Evolutionary conservation across 2,888 invertebrate species (phyloP).

Genomic region (Sialis lutaria): DNA sequence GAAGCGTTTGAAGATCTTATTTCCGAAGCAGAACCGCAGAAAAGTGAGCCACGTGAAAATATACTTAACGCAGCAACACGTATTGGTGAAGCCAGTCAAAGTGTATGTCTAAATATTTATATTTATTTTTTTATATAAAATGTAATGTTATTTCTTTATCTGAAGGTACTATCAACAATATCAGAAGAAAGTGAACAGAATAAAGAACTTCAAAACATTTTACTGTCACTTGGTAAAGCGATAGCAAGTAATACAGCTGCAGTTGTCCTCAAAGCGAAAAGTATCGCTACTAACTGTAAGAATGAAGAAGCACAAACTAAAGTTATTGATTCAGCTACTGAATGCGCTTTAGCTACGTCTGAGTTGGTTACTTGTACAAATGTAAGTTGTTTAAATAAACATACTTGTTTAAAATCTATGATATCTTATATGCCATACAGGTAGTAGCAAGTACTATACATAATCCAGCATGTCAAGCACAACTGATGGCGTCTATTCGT

Average conservation of each 20-base stretch:
- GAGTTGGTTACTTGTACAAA: slow-evolving; percentile 96
- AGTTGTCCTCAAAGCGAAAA: slow-evolving; percentile 88
- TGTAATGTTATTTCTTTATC: slow-evolving; percentile 23
- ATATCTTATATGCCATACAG: slow-evolving; percentile 15
- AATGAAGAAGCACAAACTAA: slow-evolving; percentile 67
- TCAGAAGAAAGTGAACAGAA: slow-evolving; percentile 78
- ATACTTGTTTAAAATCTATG: too few species aligned
- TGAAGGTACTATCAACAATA: slow-evolving; percentile 75
- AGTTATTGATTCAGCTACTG: slow-evolving; percentile 91
- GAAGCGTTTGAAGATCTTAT: slow-evolving; percentile 88
- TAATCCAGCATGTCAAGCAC: slow-evolving; percentile 72
- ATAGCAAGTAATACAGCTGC: slow-evolving; percentile 97
- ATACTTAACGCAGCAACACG: slow-evolving; percentile 87
- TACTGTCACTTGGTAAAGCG: slow-evolving; percentile 85
- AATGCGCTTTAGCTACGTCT: slow-evolving; percentile 93
- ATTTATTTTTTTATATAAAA: too few species aligned
- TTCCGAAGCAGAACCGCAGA: slow-evolving; percentile 88
- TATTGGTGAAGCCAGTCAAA: slow-evolving; percentile 92
- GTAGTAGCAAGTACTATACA: slow-evolving; percentile 73
- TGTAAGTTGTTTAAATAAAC: slow-evolving; percentile 25
- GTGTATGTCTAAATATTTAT: too few species aligned
- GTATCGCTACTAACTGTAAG: slow-evolving; percentile 78
- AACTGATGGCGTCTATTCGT: slow-evolving; percentile 79
- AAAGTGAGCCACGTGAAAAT: slow-evolving; percentile 80
- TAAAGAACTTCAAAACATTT: slow-evolving; percentile 71